Percentiles rank a stretch among this genome's conserved stretches.
Conservation (phyloP, 2,888 invertebrate genomes). For the Agonum fuliginosum region DNA sequence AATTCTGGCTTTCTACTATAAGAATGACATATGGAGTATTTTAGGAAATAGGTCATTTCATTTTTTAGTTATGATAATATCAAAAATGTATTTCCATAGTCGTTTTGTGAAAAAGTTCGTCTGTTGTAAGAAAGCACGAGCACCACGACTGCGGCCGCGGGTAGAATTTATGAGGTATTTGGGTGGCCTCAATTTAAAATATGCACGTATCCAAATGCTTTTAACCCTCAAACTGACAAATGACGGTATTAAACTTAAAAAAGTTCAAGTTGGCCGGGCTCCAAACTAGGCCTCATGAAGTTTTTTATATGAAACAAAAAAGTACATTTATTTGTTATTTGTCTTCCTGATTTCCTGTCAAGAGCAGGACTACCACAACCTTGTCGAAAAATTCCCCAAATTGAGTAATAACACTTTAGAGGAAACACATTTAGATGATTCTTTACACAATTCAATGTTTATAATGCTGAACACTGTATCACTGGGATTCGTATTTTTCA, state of each 20-base stretch:
- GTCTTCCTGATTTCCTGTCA: slow-evolving; percentile 47
- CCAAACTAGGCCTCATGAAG: slow-evolving; percentile 33
- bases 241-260: slow-evolving; percentile 42
- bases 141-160: too few species aligned
- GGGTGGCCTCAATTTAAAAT: slow-evolving; percentile 27
- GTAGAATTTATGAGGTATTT: slow-evolving; percentile 16
- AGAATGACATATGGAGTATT: too few species aligned
- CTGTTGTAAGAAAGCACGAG: slow-evolving; percentile 7
- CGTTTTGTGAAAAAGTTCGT: slow-evolving; percentile 28
- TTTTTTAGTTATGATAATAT: slow-evolving; percentile 13
- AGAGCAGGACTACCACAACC: slow-evolving; percentile 10
- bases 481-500: too few species aligned
- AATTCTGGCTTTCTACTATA: too few species aligned
- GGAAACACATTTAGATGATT: not conserved
- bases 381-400: not conserved
- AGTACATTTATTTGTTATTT: slow-evolving; percentile 43
- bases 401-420: not conserved
- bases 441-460: too few species aligned
- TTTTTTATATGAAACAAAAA: slow-evolving; percentile 43
- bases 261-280: slow-evolving; percentile 24
- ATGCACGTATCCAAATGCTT: slow-evolving; percentile 38
- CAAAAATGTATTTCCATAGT: slow-evolving; percentile 10
- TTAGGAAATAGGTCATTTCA: slow-evolving; percentile 8
- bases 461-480: too few species aligned
- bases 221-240: slow-evolving; percentile 34